Evolutionary conservation across 1,140 invertebrate genomes (phyloP).

Genomic region (Eumaeus atala): DNA sequence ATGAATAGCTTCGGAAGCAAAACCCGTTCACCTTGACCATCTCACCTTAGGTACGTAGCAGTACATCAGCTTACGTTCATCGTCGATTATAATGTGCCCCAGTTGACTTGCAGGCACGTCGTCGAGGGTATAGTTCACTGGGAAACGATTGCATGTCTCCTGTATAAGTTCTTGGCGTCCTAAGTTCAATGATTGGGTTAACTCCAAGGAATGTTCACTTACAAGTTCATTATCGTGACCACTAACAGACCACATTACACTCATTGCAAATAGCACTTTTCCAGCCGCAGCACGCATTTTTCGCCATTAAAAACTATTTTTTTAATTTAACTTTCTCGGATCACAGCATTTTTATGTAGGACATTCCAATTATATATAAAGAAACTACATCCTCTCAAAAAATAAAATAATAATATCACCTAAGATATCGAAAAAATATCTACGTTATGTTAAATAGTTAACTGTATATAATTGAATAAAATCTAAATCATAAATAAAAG

Average conservation of each 20-base stretch:
- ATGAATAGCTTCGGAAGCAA: conserved; percentile 11
- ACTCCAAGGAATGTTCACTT: conserved; percentile 71
- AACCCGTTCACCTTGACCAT: conserved; percentile 48
- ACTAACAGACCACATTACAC: conserved; percentile 41
- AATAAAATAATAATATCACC: neutral
- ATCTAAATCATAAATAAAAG: too few species aligned
- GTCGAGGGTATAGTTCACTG: conserved; percentile 46
- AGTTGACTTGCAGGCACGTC: conserved; percentile 75
- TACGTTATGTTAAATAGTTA: too few species aligned
- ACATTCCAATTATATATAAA: conserved; percentile 21
- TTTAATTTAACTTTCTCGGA: conserved; percentile 48
- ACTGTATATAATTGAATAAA: too few species aligned
- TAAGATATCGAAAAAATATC: too few species aligned
- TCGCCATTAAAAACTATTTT: conserved; percentile 45
- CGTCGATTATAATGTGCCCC: conserved; percentile 87
- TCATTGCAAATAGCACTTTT: conserved; percentile 43
- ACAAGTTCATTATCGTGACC: conserved; percentile 40
- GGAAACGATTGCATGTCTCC: conserved; percentile 77
- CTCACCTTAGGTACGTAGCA: conserved; percentile 94
- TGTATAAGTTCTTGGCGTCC: conserved; percentile 81
- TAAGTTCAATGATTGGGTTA: conserved; percentile 77
- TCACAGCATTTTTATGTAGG: conserved; percentile 44
- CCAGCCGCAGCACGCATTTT: conserved; percentile 46
- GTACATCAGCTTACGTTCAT: conserved; percentile 87
- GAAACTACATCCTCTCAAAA: neutral